Base-by-base conservation (phyloP, 2,113 vertebrate genomes). In the Isurus oxyrinchus region DNA sequence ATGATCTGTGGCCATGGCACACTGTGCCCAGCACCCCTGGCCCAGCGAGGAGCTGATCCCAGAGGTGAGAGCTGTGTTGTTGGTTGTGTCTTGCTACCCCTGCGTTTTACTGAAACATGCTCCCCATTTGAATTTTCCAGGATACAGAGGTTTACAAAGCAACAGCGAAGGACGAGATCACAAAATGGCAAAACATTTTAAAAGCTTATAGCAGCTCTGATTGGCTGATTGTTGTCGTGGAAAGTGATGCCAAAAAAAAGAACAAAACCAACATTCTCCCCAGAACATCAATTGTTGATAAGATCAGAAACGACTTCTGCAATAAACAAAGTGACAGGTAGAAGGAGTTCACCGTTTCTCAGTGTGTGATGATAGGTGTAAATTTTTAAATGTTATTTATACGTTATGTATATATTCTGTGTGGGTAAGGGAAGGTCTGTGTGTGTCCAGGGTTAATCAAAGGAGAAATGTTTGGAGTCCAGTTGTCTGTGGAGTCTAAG, bases 301-400 rank as follows among this genome's bases (percentile, higher is more conserved):
- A 99, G 97, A 99, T 99, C 98, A 98, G 99, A 96, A 99, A 99
- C 59, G 99, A 99, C 96, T 99, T 99, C 97, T 99, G 99, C 97
- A 99, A 99, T 98, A 99, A 99, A 96, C 99, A 99, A 98, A 99
- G 99, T 53, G 99, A 99, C 98, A 98, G 99, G 99, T 99, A 97
- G 97, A 10, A 8, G 1, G 91, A 59, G 5, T 19, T 27, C 35
- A 40, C 49, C 16, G 2, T 16, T 81, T 81, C 76, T 81, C 69
- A 31, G 44, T 49, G 44, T 49, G 44, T 49, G 44, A 49, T 49
- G 44, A 49, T 49, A 49, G 44, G 44, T 49, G 44, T 49, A 49
- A 49, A 1, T 49, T 49, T 49, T 49, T 49, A 49, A 49, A 49
- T 1, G 44, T 49, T 49, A 1, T 49, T 49, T 49, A 49, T 0